These are phyloP conservation scores for Oreochromis tanganicae DNA, from an alignment of 2,113 vertebrate genomes.

Conservation along the genomic window DNA sequence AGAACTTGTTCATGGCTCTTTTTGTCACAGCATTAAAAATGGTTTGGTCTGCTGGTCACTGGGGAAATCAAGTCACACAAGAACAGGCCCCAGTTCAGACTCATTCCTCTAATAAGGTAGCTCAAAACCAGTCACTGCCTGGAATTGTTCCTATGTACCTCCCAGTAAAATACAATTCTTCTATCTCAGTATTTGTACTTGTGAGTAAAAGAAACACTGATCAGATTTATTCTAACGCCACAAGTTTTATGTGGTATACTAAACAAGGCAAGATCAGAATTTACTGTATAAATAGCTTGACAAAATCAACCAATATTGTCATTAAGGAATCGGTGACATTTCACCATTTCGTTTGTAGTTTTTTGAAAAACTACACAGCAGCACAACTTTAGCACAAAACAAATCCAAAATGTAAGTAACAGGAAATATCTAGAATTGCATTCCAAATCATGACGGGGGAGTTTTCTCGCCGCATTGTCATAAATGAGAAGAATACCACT, in stretches of 20 bases:
- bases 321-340: not conserved
- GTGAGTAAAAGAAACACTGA: not conserved
- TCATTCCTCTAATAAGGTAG: conserved; percentile 38
- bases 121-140: conserved; percentile 4
- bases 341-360: not conserved
- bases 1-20: conserved; percentile 10
- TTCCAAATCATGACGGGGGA: not conserved
- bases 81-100: conserved; percentile 11
- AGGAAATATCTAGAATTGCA: not conserved
- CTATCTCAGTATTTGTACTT: not conserved
- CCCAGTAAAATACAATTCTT: not conserved
- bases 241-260: not conserved
- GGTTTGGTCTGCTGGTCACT: conserved; percentile 24
- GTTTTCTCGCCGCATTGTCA: not conserved
- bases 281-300: not conserved
- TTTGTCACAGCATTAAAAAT: conserved; percentile 17
- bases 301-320: not conserved
- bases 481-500: not conserved
- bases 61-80: conserved; percentile 63
- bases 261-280: not conserved
- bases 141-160: not conserved
- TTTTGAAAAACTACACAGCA: not conserved
- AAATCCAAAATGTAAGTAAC: not conserved
- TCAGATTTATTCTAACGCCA: not conserved
- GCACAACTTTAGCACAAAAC: not conserved